Conservation (phyloP, 2,113 vertebrate genomes). For the Muntiacus reevesi region DNA sequence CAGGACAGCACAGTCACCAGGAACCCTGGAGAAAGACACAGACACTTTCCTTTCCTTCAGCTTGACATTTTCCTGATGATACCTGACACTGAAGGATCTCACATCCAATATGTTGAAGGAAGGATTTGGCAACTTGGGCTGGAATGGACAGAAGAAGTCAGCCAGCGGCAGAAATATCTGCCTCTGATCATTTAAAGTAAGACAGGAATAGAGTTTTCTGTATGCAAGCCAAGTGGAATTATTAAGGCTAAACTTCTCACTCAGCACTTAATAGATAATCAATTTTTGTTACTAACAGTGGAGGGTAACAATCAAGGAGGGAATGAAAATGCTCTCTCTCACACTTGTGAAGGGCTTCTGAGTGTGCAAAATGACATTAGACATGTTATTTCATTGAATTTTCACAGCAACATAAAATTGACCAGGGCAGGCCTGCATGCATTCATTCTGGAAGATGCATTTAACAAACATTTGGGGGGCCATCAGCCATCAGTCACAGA, state of each 20-base stretch:
- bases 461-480: background rate
- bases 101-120: conserved; percentile 2
- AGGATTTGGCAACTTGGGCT: conserved; percentile 28
- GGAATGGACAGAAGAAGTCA: background rate
- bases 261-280: conserved; percentile 72
- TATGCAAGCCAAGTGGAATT: conserved; percentile 66
- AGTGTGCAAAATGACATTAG: background rate
- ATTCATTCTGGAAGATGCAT: background rate
- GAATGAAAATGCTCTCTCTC: conserved; percentile 26
- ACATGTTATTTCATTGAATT: conserved; percentile 4
- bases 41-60: background rate
- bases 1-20: background rate
- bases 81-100: conserved; percentile 20
- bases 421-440: background rate
- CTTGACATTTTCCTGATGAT: conserved; percentile 34
- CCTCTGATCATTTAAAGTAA: conserved; percentile 40
- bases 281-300: conserved; percentile 65
- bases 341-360: conserved; percentile 33
- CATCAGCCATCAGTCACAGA: background rate
- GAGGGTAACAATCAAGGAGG: conserved; percentile 45
- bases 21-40: background rate
- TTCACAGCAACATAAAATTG: background rate
- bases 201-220: conserved; percentile 48
- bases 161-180: conserved; percentile 32
- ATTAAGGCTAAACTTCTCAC: conserved; percentile 66